Conservation (phyloP, 2,113 vertebrate species). For the Suncus etruscus region DNA sequence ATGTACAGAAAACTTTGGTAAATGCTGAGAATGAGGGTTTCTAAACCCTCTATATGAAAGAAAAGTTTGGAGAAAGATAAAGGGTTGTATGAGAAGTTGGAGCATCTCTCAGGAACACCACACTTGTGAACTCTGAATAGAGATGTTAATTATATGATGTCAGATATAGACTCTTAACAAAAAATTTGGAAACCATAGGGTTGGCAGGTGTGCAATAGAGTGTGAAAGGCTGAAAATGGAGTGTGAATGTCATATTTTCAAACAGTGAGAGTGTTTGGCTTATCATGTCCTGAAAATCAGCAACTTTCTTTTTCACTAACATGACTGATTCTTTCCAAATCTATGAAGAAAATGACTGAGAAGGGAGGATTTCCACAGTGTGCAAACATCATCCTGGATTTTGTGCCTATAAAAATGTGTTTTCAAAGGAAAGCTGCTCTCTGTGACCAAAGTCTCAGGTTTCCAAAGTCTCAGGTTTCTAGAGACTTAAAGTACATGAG, state of each 20-base stretch:
- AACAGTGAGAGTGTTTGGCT: not conserved
- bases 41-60: not conserved
- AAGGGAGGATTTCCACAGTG: not conserved
- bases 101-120: not conserved
- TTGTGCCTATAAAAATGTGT: not conserved
- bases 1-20: not conserved
- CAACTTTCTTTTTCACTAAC: slow-evolving; percentile 7
- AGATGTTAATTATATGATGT: slow-evolving; percentile 7
- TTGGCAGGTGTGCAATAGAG: slow-evolving; percentile 23
- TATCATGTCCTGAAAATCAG: not conserved
- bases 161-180: slow-evolving; percentile 59
- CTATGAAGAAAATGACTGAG: not conserved
- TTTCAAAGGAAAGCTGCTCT: too few relatives aligned
- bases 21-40: not conserved
- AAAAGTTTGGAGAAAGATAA: not conserved
- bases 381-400: not conserved
- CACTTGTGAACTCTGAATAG: slow-evolving; percentile 22
- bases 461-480: not conserved
- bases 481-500: not conserved
- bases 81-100: not conserved
- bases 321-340: not conserved
- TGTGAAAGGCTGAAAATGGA: slow-evolving; percentile 47
- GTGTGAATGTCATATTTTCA: not conserved
- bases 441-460: not conserved
- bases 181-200: slow-evolving; percentile 16